Base-by-base conservation (phyloP, 1,140 invertebrate genomes). In the Temnothorax nylanderi region DNA sequence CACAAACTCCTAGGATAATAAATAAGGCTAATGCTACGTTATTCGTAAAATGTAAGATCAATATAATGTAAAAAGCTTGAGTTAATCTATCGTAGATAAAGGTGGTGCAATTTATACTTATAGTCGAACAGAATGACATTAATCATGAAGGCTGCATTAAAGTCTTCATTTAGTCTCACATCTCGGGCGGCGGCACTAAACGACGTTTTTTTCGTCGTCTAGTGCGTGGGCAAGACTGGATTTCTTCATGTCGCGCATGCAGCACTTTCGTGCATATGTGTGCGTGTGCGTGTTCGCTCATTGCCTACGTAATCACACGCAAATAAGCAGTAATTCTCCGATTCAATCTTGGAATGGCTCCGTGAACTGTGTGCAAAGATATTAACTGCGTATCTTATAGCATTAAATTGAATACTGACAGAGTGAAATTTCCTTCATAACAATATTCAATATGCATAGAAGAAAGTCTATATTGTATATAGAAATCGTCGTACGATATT, bases 91-190 rank as follows among this genome's bases (percentile, higher is more conserved):
- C 18, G 49, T 13, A 41, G 69, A 82, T 71, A 47, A 82, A 72
- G 26, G 78, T 65, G 51, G 26, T 54, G 49, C 54, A 60, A 82
- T 82, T 74, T 65, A 49, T 82, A 18, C 67, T 26, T 26, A 26
- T 34, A 34, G 67, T 84, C 54, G 54, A 72, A 72, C 51, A 65
- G 67, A 82, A 84, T 74, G 67, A 21, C 26, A 84, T 84, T 84
- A 84, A 84, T 84, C 69, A 84, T 49, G 41, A 26, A 21, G 18
- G 8, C 41, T 47, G 67, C 56, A 84, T 74, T 84, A 84, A 84
- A 84, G 69, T 84, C 80, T 84, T 84, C 69, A 84, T 84, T 84
- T 84, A 84, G 69, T 49, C 54, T 41, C 51, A 26, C 69, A 47
- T 84, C 80, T 54, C 77, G 78, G 26, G 26, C 51, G 67, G 67